A percentile compares a stretch with the other conserved stretches of the same genome.
Conservation (phyloP, 2,797 vertebrate genomes). For the Cossypha niveicapilla region DNA sequence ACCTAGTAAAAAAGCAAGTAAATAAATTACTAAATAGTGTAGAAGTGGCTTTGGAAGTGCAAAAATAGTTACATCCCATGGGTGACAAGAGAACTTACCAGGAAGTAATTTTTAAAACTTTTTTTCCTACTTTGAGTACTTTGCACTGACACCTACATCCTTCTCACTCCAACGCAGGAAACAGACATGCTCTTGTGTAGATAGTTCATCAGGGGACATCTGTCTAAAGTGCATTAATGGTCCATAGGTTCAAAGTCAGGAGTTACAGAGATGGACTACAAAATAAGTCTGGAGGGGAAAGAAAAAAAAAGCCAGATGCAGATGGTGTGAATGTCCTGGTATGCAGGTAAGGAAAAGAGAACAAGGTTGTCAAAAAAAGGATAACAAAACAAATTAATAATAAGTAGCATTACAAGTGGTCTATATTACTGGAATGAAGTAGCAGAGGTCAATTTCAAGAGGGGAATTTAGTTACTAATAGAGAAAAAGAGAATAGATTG, state of each 20-base stretch:
- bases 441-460: neutral
- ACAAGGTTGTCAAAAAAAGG: neutral
- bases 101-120: neutral
- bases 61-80: neutral
- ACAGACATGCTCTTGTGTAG: neutral
- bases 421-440: neutral
- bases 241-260: neutral
- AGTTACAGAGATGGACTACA: neutral
- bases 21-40: neutral
- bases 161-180: slow-evolving; percentile 7
- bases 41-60: neutral
- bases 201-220: neutral
- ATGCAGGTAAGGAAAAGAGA: neutral
- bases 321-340: neutral
- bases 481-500: neutral
- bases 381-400: neutral
- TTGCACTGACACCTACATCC: slow-evolving; percentile 11
- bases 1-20: neutral
- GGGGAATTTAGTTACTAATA: neutral
- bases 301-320: too few relatives aligned
- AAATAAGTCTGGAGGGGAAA: neutral
- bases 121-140: neutral
- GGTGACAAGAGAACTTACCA: neutral
- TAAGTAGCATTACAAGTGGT: neutral
- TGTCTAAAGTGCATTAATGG: neutral